Conservation (phyloP, 2,113 vertebrate genomes). For the Pipa parva region DNA sequence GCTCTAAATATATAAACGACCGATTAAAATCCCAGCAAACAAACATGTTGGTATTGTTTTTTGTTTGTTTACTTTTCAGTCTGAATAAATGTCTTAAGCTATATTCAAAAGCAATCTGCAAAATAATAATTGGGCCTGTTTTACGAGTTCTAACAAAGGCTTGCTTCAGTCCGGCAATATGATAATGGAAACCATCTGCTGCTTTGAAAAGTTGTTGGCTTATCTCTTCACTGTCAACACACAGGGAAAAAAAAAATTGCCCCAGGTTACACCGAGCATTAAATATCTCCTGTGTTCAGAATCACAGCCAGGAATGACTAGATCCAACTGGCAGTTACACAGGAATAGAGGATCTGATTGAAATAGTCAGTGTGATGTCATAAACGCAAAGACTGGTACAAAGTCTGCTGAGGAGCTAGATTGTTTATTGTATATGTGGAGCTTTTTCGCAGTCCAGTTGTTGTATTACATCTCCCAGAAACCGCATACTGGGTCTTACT, state of each 20-base stretch:
- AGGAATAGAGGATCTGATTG: constrained; percentile 25
- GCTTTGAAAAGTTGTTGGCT: constrained; percentile 45
- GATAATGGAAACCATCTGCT: constrained; percentile 63
- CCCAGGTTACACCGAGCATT: constrained; percentile 44
- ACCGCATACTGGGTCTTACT: no score
- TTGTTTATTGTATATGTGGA: no score
- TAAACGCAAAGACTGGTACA: no score
- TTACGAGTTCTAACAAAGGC: constrained; percentile 55
- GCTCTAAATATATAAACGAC: no score
- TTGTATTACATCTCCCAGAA: no score
- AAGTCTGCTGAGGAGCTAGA: no score
- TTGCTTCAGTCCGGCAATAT: constrained; percentile 56
- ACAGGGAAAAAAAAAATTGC: constrained; percentile 45
- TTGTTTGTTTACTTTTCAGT: constrained; percentile 19
- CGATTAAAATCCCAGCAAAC: no score
- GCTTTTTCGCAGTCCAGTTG: no score
- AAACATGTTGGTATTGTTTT: constrained; percentile 3
- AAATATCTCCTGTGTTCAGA: constrained; percentile 48
- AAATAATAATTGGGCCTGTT: constrained; percentile 63
- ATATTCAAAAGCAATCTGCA: constrained; percentile 58
- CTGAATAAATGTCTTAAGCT: constrained; percentile 53
- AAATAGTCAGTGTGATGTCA: constrained; percentile 2
- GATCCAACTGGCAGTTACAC: constrained; percentile 45
- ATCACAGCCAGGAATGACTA: constrained; percentile 45
- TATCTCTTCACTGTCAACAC: constrained; percentile 46